Evolutionary conservation across 2,113 vertebrate species (phyloP), one percentile per base, ranked within the genome.

Genomic region (Halichoeres trimaculatus): DNA sequence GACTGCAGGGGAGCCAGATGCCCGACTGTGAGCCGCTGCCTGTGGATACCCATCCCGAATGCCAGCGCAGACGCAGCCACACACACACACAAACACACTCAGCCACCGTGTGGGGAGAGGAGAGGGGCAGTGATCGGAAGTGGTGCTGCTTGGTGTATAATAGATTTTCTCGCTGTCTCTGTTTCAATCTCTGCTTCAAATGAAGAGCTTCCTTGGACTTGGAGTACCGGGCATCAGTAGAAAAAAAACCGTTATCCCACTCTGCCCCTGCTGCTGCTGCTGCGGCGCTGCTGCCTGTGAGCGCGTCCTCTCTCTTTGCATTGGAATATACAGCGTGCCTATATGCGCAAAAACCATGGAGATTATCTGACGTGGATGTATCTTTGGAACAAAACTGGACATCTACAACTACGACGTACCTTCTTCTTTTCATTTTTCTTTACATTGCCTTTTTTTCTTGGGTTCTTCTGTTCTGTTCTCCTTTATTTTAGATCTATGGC

Each of bases 1-100:
- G 86, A 93, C 91, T 92, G 92, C 93, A 91, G 92, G 91, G 92
- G 81, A 93, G 91, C 88, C 92, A 93, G 93, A 93, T 93, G 88
- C 91, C 89, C 87, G 90, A 90, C 84, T 74, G 91, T 51, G 90
- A 90, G 89, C 83, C 79, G 71, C 85, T 89, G 87, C 91, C 87
- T 89, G 88, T 91, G 91, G 90, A 93, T 88, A 75, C 74, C 34
- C 26, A 75, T 84, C 80, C 82, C 85, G 80, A 82, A 90, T 90
- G 75, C 85, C 89, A 84, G 85, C 73, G 85, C 76, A 85, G 76
- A 30, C 30, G 30, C 30, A 30, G 64, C 72, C 56, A 80, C 71
- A 86, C 67, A 64, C 77, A 51, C 84, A 68, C 70, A 81, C 77
- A 56, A 70, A 19, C 78, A 76, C 26, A 30, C 17, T 19, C 16